These are phyloP conservation scores for Plebejus melissa DNA, from an alignment of 2,888 invertebrate genomes.

Conservation along the genomic window DNA sequence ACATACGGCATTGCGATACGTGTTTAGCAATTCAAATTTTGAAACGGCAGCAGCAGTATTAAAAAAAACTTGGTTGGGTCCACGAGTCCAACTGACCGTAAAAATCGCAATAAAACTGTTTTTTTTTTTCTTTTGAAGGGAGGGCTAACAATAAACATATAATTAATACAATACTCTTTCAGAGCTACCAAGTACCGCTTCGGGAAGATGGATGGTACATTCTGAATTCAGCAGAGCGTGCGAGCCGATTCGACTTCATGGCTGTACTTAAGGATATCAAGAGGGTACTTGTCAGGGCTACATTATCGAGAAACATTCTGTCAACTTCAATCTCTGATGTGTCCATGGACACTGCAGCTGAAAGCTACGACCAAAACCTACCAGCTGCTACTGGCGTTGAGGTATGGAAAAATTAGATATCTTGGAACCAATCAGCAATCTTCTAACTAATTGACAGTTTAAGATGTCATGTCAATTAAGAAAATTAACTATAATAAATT, in stretches of 20 bases:
- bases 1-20: too few relatives aligned
- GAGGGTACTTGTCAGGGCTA: constrained; percentile 90
- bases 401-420: constrained; percentile 51
- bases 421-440: neutral
- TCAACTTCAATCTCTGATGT: constrained; percentile 89
- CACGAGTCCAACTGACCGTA: too few relatives aligned
- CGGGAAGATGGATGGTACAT: constrained; percentile 82
- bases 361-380: constrained; percentile 77
- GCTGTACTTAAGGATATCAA: constrained; percentile 90
- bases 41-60: too few relatives aligned
- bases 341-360: constrained; percentile 89
- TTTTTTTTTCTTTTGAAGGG: neutral
- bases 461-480: neutral
- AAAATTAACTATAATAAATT: neutral
- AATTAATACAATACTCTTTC: constrained; percentile 34
- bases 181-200: constrained; percentile 82
- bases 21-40: too few relatives aligned
- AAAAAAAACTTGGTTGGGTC: too few relatives aligned
- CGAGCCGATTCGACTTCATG: constrained; percentile 89
- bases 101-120: neutral
- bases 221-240: constrained; percentile 49
- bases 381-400: constrained; percentile 88
- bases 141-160: neutral
- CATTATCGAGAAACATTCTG: constrained; percentile 79
- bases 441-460: neutral